Evolutionary conservation across 1,140 invertebrate genomes (phyloP).

Genomic region (Macrobrachium nipponense): DNA sequence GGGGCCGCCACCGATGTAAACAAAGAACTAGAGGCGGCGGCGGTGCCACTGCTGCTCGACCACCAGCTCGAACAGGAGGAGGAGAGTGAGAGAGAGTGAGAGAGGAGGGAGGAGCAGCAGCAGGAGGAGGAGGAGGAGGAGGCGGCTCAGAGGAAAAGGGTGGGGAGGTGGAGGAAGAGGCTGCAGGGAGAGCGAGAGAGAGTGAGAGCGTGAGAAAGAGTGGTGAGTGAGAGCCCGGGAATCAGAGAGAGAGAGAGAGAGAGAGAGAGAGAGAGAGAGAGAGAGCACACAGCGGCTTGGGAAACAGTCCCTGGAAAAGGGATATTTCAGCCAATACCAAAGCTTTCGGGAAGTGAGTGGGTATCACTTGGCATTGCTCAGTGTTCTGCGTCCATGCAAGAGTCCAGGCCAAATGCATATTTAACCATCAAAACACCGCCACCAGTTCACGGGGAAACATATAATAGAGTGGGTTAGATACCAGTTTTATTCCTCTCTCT

Average conservation of each 20-base stretch:
- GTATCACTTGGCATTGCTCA: too few species aligned
- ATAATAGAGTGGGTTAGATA: background rate
- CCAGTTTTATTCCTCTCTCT: background rate
- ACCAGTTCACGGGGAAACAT: too few species aligned
- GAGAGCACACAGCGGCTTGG: background rate
- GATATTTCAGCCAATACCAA: too few species aligned
- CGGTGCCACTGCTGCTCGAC: background rate
- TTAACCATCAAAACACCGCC: too few species aligned
- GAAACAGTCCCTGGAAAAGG: too few species aligned
- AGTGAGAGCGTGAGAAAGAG: background rate
- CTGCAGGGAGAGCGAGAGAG: background rate
- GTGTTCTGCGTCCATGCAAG: too few species aligned
- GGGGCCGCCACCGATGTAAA: constrained; percentile 35
- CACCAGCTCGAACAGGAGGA: background rate
- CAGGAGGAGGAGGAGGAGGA: constrained; percentile 7
- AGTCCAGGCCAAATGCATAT: too few species aligned
- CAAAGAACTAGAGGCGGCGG: constrained; percentile 38
- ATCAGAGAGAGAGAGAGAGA: constrained; percentile 18
- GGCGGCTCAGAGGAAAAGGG: background rate
- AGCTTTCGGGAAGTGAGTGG: too few species aligned
- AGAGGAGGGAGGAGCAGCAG: background rate
- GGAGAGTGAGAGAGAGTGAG: background rate
- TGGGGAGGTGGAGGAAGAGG: background rate
- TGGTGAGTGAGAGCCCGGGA: background rate
- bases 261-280: constrained; percentile 24